phyloP scores from a whole-genome alignment of 2,797 vertebrate genomes.

The Eleutherodactylus coqui region DNA sequence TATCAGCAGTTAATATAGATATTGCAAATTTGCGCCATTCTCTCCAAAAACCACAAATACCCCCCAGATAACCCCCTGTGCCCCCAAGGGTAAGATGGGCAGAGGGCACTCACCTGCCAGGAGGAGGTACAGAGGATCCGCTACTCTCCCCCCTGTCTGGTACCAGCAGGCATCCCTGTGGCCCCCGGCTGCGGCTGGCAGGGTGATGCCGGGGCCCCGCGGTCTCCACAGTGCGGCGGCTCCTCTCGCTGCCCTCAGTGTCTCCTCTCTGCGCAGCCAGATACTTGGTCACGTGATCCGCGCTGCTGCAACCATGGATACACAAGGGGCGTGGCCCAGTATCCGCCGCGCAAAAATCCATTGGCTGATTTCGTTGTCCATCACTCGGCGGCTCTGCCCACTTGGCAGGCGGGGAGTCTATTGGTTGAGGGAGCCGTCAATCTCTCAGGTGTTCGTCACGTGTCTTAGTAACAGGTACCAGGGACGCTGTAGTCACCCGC shows the following conservation, averaged over 20 bases:
- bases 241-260: no score
- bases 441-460: background rate
- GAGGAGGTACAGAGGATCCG: no score
- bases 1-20: no score
- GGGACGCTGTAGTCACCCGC: conserved; percentile 16
- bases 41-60: no score
- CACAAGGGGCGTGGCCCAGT: background rate
- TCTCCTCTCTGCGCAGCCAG: background rate
- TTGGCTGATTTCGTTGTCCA: background rate
- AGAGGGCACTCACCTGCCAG: background rate
- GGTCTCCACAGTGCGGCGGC: no score
- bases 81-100: no score
- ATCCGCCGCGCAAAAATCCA: rapidly evolving
- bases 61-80: no score
- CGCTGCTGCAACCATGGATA: background rate
- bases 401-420: background rate
- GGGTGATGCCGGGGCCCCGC: background rate
- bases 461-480: conserved; percentile 29
- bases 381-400: background rate
- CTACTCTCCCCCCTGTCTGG: background rate
- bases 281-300: conserved; percentile 35
- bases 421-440: conserved; percentile 4
- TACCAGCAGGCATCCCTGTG: no score
- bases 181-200: no score
- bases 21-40: no score